Evolutionary conservation across 2,888 invertebrate genomes (phyloP).

Genomic region (Callinectes sapidus): DNA sequence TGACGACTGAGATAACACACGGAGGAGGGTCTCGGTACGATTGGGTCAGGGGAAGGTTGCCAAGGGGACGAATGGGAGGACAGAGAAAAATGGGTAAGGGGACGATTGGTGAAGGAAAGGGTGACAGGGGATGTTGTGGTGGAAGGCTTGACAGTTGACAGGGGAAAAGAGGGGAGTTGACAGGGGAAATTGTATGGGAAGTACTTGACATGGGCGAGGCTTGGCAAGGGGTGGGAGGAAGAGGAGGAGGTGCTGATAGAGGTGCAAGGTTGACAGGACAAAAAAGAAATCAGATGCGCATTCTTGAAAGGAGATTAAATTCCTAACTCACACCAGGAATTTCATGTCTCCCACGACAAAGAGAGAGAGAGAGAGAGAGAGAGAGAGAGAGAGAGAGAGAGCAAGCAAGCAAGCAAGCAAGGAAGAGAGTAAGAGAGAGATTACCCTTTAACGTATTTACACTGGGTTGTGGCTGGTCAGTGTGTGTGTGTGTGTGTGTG

Average conservation of each 20-base stretch:
- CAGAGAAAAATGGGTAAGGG: not conserved
- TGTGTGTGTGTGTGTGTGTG: not conserved
- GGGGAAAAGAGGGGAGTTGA: not conserved
- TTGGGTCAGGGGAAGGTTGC: not conserved
- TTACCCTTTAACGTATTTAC: not conserved
- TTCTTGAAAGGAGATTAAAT: constrained; percentile 24
- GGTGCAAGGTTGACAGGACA: not conserved
- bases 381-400: constrained; percentile 29
- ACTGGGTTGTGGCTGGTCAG: not conserved
- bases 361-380: constrained; percentile 29
- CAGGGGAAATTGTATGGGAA: not conserved
- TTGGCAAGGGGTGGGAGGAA: not conserved
- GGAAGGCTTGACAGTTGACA: not conserved
- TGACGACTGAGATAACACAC: not conserved
- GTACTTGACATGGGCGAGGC: not conserved
- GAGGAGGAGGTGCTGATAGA: not conserved
- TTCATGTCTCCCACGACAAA: not conserved
- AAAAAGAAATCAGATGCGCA: constrained; percentile 1
- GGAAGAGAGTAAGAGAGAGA: too few species aligned
- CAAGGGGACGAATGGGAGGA: not conserved
- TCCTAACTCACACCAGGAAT: constrained; percentile 13
- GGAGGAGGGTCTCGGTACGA: not conserved
- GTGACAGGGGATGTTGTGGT: not conserved
- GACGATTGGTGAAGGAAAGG: not conserved
- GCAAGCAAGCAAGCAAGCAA: not conserved